Conservation (phyloP, 1,140 invertebrate genomes). For the Eriocheir sinensis region DNA sequence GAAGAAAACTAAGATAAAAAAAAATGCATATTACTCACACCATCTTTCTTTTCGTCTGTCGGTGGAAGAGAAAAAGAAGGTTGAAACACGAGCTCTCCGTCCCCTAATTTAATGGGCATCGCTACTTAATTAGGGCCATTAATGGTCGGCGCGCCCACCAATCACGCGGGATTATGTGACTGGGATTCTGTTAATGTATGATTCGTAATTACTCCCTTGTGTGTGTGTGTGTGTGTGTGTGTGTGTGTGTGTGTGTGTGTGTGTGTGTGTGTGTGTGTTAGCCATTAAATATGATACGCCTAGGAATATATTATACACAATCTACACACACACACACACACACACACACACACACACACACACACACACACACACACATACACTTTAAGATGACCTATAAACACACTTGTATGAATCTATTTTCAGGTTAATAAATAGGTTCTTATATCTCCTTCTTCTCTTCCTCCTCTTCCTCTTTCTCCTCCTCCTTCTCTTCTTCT, state of each 20-base stretch:
- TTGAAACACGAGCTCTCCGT: background rate
- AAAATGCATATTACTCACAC: too few relatives aligned
- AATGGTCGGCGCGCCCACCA: background rate
- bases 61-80: background rate
- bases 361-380: background rate
- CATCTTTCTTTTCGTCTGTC: background rate
- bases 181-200: background rate
- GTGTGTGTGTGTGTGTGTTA: conserved; percentile 12
- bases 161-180: background rate
- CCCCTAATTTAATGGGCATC: background rate
- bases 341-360: too few relatives aligned
- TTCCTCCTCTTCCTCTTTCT: too few relatives aligned
- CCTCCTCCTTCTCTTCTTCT: background rate
- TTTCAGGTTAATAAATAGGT: too few relatives aligned
- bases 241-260: conserved; percentile 22
- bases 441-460: background rate
- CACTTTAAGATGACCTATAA: background rate
- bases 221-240: conserved; percentile 22
- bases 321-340: too few relatives aligned
- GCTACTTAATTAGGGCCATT: conserved; percentile 3
- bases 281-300: too few relatives aligned
- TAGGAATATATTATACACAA: too few relatives aligned
- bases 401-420: too few relatives aligned
- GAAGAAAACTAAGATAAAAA: too few relatives aligned
- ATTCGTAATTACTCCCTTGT: background rate